Evolutionary conservation across 2,888 invertebrate species (phyloP).

Genomic region (Cephalotes varians): DNA sequence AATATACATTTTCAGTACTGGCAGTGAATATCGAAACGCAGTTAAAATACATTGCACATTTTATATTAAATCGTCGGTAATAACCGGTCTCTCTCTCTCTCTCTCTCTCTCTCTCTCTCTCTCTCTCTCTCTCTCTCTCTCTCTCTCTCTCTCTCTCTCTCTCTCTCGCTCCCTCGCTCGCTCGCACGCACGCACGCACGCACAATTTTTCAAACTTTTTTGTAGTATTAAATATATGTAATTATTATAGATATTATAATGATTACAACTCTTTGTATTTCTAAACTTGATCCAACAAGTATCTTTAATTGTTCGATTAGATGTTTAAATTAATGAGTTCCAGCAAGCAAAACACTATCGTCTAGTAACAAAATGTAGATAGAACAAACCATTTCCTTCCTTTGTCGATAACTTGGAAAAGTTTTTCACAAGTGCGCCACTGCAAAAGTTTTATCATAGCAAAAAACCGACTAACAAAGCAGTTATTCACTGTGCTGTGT

Average conservation of each 20-base stretch:
- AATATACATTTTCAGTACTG: no score
- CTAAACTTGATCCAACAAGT: background rate
- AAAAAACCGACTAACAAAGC: conserved; percentile 62
- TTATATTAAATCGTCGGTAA: conserved; percentile 19
- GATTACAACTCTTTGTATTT: background rate
- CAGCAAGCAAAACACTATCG: conserved; percentile 2
- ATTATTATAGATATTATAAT: background rate
- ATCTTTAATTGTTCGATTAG: background rate
- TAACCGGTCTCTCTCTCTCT: no score
- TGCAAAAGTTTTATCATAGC: conserved; percentile 64
- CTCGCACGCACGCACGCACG: no score
- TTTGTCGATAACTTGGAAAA: conserved; percentile 66
- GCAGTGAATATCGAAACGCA: no score
- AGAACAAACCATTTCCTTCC: conserved; percentile 65
- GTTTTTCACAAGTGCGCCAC: conserved; percentile 59
- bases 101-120: no score
- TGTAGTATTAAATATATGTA: background rate
- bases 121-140: no score
- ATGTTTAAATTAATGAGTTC: conserved; percentile 24
- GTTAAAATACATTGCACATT: background rate
- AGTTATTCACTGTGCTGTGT: conserved; percentile 65
- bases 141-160: no score
- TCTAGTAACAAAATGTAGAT: conserved; percentile 34
- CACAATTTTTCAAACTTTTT: conserved; percentile 9
- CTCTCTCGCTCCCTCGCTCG: no score